Evolutionary conservation across 2,888 invertebrate species (phyloP).

Genomic region (Melitaea athalia): DNA sequence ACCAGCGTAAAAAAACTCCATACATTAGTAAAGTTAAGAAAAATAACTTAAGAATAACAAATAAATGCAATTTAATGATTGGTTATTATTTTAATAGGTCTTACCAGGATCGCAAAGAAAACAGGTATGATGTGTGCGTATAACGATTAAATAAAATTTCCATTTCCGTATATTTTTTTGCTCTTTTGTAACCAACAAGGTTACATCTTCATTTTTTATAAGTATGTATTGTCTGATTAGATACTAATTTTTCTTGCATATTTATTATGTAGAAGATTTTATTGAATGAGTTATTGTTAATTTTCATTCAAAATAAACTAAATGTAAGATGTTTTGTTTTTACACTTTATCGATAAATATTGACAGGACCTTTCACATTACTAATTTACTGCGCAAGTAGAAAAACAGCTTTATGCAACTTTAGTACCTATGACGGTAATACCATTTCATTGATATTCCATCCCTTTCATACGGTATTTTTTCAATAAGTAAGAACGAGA

Average conservation of each 20-base stretch:
- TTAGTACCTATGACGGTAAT: slow-evolving; percentile 38
- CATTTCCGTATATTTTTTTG: neutral
- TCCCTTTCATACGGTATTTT: slow-evolving; percentile 50
- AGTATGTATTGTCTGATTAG: neutral
- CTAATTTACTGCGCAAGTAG: slow-evolving; percentile 37
- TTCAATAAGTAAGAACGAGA: slow-evolving; percentile 49
- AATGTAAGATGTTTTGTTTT: slow-evolving; percentile 10
- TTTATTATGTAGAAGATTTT: neutral
- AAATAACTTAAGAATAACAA: neutral
- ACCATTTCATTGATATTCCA: slow-evolving; percentile 34
- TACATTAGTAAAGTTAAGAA: too few relatives aligned
- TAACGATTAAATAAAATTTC: neutral
- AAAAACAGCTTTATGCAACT: slow-evolving; percentile 42
- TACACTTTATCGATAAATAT: slow-evolving; percentile 37
- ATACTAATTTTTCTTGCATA: neutral
- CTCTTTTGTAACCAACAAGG: neutral
- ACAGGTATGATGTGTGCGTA: slow-evolving; percentile 33
- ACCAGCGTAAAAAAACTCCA: too few relatives aligned
- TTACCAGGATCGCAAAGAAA: slow-evolving; percentile 44
- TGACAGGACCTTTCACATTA: slow-evolving; percentile 40
- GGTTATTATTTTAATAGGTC: slow-evolving; percentile 46
- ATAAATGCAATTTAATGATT: neutral
- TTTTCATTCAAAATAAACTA: neutral
- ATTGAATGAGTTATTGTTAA: neutral
- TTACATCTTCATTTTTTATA: neutral